Evolutionary conservation across 2,797 vertebrate species (phyloP), one percentile per base, ranked within the genome.

Genomic region (Micropoecilia bifurca): DNA sequence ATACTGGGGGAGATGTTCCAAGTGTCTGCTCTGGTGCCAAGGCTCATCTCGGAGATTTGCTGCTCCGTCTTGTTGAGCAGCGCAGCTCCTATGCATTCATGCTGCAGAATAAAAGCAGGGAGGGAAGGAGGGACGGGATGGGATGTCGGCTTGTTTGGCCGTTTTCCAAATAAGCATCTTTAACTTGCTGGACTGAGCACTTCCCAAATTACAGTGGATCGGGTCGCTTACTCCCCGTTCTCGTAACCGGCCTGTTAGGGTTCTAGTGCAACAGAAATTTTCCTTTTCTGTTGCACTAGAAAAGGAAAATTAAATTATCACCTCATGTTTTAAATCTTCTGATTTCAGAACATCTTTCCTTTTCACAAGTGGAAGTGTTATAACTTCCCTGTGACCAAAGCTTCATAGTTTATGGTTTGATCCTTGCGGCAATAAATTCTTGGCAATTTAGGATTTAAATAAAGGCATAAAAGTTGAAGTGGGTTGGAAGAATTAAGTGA

Each of bases 31-130:
- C 80, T 76, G 6, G 77, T 84, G 89, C 86, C 89, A 80, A 81
- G 86, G 79, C 88, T 84, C 86, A 85, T 89, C 85, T 80, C 83
- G 53, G 83, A 89, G 90, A 92, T 88, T 80, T 84, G 83, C 80
- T 74, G 75, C 81, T 43, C 78, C 50, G 55, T 86, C 68, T 63
- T 76, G 68, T 48, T 80, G 66, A 28, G 47, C 82, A 75, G 81
- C 66, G 74, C 84, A 74, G 75, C 81, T 14, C 76, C 57, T 30
- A 50, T n/a, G 47, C 66, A 83, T 76, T 83, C 71, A 71, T 74
- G 16, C 83, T 88, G 82, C 66, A 30, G 33, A 48, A 50, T 22
- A 46, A 46, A n/a, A 71, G 18, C 6, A 57, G 66, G 28, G 57
- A 33, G 41, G 4, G 39, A 28, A 0, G 39, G 79, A 78, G 13